Conservation (phyloP, 2,888 invertebrate genomes). For the Diarsia rubi region DNA sequence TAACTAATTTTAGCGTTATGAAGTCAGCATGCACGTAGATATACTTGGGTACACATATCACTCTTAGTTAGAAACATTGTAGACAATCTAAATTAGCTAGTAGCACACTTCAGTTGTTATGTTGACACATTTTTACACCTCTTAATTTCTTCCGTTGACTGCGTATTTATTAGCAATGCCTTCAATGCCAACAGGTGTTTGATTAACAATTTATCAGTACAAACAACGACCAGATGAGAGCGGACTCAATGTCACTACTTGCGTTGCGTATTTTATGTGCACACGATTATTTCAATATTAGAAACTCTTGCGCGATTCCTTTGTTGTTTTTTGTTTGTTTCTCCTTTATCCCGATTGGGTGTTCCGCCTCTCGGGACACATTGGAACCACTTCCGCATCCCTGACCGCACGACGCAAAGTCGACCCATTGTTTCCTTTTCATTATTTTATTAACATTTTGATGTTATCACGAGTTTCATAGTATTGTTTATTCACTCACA, state of each 20-base stretch:
- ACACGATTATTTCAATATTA: constrained; percentile 67
- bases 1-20: constrained; percentile 83
- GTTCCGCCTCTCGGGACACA: constrained; percentile 42
- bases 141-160: constrained; percentile 71
- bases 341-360: constrained; percentile 37
- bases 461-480: constrained; percentile 63
- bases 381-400: constrained; percentile 73
- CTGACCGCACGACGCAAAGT: constrained; percentile 85
- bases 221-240: constrained; percentile 71
- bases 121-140: constrained; percentile 64
- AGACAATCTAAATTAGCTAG: constrained; percentile 74
- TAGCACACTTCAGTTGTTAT: constrained; percentile 71
- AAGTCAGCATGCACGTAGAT: constrained; percentile 85
- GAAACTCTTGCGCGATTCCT: constrained; percentile 53
- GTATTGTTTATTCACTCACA: constrained; percentile 65
- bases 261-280: constrained; percentile 68
- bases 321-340: constrained; percentile 43
- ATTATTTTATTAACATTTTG: constrained; percentile 73
- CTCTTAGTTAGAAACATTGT: constrained; percentile 81
- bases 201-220: constrained; percentile 74
- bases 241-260: constrained; percentile 74
- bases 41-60: constrained; percentile 81
- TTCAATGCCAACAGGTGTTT: constrained; percentile 79
- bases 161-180: constrained; percentile 71
- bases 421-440: constrained; percentile 86